Evolutionary conservation across 2,113 vertebrate species (phyloP).

Genomic region (Phalacrocorax carbo): DNA sequence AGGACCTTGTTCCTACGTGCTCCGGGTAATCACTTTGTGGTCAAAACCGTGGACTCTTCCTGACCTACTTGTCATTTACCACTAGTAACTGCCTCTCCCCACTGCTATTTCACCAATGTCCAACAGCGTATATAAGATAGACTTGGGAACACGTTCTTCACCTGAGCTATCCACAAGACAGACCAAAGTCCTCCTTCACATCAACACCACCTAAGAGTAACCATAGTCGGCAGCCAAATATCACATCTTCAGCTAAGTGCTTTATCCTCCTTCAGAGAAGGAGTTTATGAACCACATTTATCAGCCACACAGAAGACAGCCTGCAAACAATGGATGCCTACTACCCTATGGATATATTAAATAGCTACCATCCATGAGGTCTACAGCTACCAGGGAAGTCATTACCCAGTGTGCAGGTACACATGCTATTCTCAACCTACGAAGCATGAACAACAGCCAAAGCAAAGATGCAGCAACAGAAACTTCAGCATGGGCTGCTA

Average conservation of each 20-base stretch:
- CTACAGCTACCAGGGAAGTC: neutral
- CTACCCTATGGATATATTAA: neutral
- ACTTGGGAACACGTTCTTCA: neutral
- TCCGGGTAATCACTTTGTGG: neutral
- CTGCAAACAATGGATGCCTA: neutral
- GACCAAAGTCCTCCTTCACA: neutral
- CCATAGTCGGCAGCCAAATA: neutral
- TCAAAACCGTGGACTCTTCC: neutral
- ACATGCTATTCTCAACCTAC: neutral
- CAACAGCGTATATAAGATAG: neutral
- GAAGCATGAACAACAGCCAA: neutral
- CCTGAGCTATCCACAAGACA: neutral
- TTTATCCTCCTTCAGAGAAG: neutral
- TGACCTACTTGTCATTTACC: neutral
- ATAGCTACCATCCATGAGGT: neutral
- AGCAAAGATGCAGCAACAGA: neutral
- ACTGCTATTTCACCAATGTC: neutral
- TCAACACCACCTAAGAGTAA: neutral
- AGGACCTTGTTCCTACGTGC: rapidly evolving
- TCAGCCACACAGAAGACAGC: neutral
- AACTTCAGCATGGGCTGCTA: neutral
- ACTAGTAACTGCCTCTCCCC: neutral
- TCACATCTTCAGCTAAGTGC: neutral
- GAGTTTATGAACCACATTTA: neutral
- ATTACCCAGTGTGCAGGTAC: neutral